Conservation (phyloP, 64 coral and sea anemone genomes). For the Trachythela sp. region DNA sequence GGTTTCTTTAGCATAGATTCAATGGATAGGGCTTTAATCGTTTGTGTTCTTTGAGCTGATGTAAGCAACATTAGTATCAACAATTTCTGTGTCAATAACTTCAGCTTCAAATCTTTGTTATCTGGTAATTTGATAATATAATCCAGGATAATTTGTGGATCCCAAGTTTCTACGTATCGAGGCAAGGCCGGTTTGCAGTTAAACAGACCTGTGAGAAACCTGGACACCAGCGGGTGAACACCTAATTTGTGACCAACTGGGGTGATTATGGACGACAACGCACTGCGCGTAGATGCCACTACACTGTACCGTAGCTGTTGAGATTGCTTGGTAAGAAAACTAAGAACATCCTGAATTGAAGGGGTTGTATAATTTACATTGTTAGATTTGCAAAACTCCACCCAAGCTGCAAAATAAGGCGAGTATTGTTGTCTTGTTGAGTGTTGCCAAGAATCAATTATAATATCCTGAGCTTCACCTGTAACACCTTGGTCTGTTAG, state of each 20-base stretch:
- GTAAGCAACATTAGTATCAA: constrained; percentile 34
- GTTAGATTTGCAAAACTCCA: constrained; percentile 19
- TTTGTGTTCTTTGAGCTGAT: constrained; percentile 52
- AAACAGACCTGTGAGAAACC: neutral
- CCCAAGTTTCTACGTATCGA: constrained; percentile 14
- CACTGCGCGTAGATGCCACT: neutral
- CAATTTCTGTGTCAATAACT: constrained; percentile 45
- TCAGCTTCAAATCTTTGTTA: constrained; percentile 8
- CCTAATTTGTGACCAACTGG: neutral
- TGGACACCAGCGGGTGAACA: neutral
- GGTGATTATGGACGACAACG: neutral
- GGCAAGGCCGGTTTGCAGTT: neutral
- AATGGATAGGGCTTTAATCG: constrained; percentile 44
- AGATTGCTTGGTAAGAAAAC: constrained; percentile 27
- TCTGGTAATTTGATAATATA: constrained; percentile 3
- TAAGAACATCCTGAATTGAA: constrained; percentile 19
- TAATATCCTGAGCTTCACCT: constrained; percentile 45
- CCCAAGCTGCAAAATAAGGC: constrained; percentile 30
- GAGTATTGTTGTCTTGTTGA: constrained; percentile 42
- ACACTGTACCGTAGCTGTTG: neutral
- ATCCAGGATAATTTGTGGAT: neutral
- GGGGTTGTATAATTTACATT: constrained; percentile 1
- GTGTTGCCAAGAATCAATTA: constrained; percentile 43
- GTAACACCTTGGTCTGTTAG: constrained; percentile 35
- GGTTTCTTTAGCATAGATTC: constrained; percentile 12